Evolutionary conservation across 2,888 invertebrate species (phyloP).

Genomic region (Noctua janthina): DNA sequence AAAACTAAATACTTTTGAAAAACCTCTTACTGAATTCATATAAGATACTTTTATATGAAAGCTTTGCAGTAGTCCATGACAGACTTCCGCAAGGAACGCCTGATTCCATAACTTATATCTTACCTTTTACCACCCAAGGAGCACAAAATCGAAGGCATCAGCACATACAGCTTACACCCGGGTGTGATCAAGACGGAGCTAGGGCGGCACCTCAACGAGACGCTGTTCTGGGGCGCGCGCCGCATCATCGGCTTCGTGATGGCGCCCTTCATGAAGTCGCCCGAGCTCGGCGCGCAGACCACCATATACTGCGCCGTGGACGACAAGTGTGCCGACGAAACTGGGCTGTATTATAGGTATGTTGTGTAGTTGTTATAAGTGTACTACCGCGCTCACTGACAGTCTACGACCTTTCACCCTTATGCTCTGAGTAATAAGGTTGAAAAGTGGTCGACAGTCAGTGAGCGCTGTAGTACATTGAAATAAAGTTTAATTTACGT

Average conservation of each 20-base stretch:
- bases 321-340: constrained; percentile 91
- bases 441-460: too few species aligned
- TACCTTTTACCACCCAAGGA: constrained; percentile 70
- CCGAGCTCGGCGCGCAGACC: constrained; percentile 94
- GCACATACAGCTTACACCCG: constrained; percentile 93
- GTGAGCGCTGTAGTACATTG: too few species aligned
- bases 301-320: constrained; percentile 93
- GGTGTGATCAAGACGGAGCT: constrained; percentile 94
- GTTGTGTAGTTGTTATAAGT: neutral
- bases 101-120: neutral
- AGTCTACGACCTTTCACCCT: too few species aligned
- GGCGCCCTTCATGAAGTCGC: constrained; percentile 89
- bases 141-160: constrained; percentile 89
- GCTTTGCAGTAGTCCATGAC: too few species aligned
- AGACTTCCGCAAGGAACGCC: neutral
- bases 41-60: too few species aligned
- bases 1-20: too few species aligned
- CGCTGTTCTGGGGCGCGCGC: constrained; percentile 87
- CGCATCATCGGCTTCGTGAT: constrained; percentile 78
- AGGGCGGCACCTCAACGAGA: constrained; percentile 91
- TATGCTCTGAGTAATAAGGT: too few species aligned
- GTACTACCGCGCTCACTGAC: neutral
- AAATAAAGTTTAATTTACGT: neutral
- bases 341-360: constrained; percentile 91
- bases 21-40: too few species aligned